Evolutionary conservation across 2,888 invertebrate species (phyloP).

Genomic region (Eubasilissa splendida): DNA sequence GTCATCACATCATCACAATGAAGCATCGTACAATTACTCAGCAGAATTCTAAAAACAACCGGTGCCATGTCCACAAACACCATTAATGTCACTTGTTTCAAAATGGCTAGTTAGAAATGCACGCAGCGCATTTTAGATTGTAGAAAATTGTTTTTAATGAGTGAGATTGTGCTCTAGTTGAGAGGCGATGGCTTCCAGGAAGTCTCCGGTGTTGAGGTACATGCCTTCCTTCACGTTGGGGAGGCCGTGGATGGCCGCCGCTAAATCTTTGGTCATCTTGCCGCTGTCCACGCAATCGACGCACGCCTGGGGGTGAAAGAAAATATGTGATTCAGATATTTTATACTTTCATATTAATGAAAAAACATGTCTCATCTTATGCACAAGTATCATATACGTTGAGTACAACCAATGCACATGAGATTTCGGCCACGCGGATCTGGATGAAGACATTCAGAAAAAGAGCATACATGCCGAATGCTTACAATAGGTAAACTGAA

Average conservation of each 20-base stretch:
- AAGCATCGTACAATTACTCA: neutral
- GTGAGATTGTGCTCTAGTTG: conserved; percentile 74
- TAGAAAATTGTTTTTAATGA: conserved; percentile 31
- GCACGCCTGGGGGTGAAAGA: conserved; percentile 74
- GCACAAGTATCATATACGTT: too few species aligned
- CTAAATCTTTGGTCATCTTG: conserved; percentile 91
- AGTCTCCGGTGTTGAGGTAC: conserved; percentile 89
- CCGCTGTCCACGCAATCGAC: conserved; percentile 87
- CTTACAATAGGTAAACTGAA: too few species aligned
- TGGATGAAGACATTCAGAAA: too few species aligned
- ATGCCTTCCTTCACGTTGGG: conserved; percentile 86
- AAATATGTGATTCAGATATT: too few species aligned
- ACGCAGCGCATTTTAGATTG: neutral
- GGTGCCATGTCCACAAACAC: neutral
- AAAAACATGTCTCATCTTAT: too few species aligned
- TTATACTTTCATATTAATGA: too few species aligned
- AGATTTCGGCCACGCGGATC: too few species aligned
- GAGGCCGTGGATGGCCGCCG: conserved; percentile 88
- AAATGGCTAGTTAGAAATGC: neutral
- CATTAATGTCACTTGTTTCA: neutral
- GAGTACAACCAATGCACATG: too few species aligned
- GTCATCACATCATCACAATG: neutral
- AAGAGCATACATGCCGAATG: too few species aligned
- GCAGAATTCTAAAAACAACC: neutral
- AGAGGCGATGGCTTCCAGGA: conserved; percentile 85